These are phyloP conservation scores for Sebastes hopkinsi DNA, from an alignment of 2,797 vertebrate species.

Conservation along the genomic window DNA sequence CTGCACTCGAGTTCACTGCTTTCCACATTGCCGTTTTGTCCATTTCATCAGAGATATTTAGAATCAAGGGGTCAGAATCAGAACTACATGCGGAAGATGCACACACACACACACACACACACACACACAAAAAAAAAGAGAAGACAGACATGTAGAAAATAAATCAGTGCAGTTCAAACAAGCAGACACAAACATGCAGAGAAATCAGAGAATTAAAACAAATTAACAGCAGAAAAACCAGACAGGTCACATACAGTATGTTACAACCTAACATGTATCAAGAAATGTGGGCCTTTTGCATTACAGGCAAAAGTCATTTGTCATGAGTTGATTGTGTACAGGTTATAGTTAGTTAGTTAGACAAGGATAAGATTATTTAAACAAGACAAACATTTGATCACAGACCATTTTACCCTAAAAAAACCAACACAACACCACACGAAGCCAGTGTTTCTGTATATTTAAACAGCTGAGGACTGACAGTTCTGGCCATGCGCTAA, in stretches of 20 bases:
- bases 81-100: conserved; percentile 85
- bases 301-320: neutral
- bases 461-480: neutral
- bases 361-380: neutral
- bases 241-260: conserved; percentile 5
- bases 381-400: conserved; percentile 10
- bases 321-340: neutral
- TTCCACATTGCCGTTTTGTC: conserved; percentile 91
- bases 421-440: conserved; percentile 16
- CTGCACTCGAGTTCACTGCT: conserved; percentile 87
- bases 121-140: conserved; percentile 47
- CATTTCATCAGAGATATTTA: conserved; percentile 96
- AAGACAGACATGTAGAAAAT: conserved; percentile 49
- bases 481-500: conserved; percentile 74
- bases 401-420: neutral
- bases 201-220: conserved; percentile 25
- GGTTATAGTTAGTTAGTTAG: conserved; percentile 10
- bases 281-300: neutral
- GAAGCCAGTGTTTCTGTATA: conserved; percentile 13
- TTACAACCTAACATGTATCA: neutral
- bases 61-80: conserved; percentile 86
- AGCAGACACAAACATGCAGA: conserved; percentile 53
- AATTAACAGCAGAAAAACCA: conserved; percentile 12
- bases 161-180: conserved; percentile 43
- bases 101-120: neutral